Evolutionary conservation across 92 coral and sea anemone genomes (phyloP), one percentile per base, ranked within the genome.

Genomic region (Epizoanthus scotinus): DNA sequence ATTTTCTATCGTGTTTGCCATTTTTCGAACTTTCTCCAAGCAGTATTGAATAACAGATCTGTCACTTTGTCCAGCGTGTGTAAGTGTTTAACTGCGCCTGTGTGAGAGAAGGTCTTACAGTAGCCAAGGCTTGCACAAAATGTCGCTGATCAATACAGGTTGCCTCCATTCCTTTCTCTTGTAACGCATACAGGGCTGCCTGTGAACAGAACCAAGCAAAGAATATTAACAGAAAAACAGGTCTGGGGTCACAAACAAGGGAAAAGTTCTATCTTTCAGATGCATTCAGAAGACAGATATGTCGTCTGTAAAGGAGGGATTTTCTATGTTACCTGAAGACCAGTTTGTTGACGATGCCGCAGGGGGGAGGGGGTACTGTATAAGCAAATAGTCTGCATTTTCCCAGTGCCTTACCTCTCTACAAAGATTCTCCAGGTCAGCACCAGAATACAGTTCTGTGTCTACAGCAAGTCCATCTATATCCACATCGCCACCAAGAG

Each of bases 391-490:
- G 6, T 18, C 62, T 7, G 55, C 1, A 44, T 44, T 44, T 44
- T 7, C 52, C 52, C 14, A 80, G 1, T 1, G 2, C 52, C 91
- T 83, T 68, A 93, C 99, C 99, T 95, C 99, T 72, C 99, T 67
- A 66, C 96, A 95, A 38, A 95, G 87, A 77, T 96, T 96, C 72
- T 96, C 95, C 55, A 96, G 71, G 57, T 96, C 99, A 8, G 99
- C 99, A 3, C 99, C 99, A 26, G 99, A 91, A 84, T 86, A 96
- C 82, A 91, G 49, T 60, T 93, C 97, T 15, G 98, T 91, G 26
- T 75, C 83, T 24, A 89, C 91, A n/a, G 94, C 96, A 71, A 91
- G 56, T 59, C 69, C 80, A 21, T 81, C 77, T 13, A 91, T 78
- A 82, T 89, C 90, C 19, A 95, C 99, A 67, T 95, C 96, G 8